Evolutionary conservation across 2,888 invertebrate species (phyloP).

Genomic region (Polyommatus icarus): DNA sequence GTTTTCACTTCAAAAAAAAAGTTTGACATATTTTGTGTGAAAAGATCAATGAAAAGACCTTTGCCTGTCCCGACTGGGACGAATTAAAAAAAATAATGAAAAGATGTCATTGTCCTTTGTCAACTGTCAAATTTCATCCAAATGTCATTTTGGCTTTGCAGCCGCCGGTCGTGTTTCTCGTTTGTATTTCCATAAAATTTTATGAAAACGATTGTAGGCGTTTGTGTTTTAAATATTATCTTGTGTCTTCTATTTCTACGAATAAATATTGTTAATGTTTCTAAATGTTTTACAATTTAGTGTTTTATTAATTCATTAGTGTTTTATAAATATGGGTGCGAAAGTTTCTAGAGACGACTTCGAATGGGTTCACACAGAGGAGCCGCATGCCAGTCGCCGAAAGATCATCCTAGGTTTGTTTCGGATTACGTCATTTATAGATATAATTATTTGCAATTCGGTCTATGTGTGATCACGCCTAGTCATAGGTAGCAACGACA

Average conservation of each 20-base stretch:
- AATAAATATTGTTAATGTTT: background rate
- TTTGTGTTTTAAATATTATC: conserved; percentile 8
- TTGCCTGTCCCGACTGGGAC: no score
- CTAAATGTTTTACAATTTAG: background rate
- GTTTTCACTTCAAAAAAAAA: no score
- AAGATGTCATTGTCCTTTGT: background rate
- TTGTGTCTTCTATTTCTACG: background rate
- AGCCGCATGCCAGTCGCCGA: conserved; percentile 97
- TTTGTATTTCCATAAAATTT: background rate
- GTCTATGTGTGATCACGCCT: background rate
- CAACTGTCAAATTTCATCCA: background rate
- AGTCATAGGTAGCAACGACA: background rate
- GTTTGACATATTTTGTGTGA: no score
- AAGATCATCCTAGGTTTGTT: conserved; percentile 93
- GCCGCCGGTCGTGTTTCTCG: background rate
- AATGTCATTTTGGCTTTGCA: background rate
- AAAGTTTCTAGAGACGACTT: conserved; percentile 96
- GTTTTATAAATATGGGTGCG: conserved; percentile 88
- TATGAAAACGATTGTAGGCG: background rate
- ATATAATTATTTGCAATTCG: conserved; percentile 7
- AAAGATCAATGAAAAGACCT: no score
- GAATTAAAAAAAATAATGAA: no score
- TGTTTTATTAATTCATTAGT: conserved; percentile 27
- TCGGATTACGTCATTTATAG: conserved; percentile 17
- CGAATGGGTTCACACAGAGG: conserved; percentile 98